These are phyloP conservation scores for Spea hammondii DNA, from an alignment of 2,797 vertebrate species.

Conservation along the genomic window DNA sequence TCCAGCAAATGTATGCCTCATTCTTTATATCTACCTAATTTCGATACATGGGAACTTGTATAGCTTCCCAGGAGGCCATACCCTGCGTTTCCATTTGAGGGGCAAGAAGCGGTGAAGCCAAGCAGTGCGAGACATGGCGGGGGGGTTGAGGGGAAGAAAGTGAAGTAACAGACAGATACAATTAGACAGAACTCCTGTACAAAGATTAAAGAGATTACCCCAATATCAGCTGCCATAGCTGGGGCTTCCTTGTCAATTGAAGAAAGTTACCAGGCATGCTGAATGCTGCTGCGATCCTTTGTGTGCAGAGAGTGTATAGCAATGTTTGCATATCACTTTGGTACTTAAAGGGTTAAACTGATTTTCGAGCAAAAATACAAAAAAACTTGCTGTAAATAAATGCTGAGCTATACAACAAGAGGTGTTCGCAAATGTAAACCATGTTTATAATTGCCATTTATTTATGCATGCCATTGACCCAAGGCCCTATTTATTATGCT, in stretches of 20 bases:
- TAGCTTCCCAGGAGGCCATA: no score
- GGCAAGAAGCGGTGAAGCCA: no score
- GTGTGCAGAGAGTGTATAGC: background rate
- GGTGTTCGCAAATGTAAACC: constrained; percentile 6
- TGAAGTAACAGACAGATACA: no score
- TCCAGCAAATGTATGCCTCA: background rate
- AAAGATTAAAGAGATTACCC: no score
- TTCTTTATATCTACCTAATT: background rate
- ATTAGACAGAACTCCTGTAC: no score
- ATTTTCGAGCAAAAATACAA: constrained; percentile 1
- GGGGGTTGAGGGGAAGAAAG: no score
- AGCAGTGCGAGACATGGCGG: no score
- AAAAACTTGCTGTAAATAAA: constrained; percentile 14
- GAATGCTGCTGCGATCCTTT: background rate
- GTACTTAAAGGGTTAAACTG: background rate
- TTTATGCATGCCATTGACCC: constrained; percentile 22
- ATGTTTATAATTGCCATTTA: background rate
- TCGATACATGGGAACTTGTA: background rate
- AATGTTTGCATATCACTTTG: background rate
- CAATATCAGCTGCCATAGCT: no score
- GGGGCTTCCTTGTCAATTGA: no score
- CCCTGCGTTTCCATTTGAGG: no score
- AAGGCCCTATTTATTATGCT: background rate
- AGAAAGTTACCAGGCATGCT: no score
- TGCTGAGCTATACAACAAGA: background rate